These are phyloP conservation scores for Oedothorax gibbosus DNA, from an alignment of 1,140 invertebrate genomes.

Conservation along the genomic window DNA sequence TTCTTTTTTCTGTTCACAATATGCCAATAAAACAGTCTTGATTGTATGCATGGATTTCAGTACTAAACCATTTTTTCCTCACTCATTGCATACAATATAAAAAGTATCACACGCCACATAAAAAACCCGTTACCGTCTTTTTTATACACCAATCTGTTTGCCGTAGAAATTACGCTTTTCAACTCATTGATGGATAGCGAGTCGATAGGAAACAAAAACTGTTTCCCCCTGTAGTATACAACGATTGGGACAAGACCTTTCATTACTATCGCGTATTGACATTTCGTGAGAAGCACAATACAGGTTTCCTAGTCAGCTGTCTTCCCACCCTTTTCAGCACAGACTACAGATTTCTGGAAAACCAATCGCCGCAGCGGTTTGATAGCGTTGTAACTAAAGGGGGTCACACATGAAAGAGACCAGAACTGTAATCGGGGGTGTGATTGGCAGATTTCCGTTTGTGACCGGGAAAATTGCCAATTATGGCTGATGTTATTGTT, in stretches of 20 bases:
- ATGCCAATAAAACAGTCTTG: no score
- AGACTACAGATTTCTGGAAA: slow-evolving; percentile 15
- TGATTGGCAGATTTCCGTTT: no score
- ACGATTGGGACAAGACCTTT: slow-evolving; percentile 18
- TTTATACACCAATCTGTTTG: neutral
- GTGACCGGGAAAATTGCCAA: no score
- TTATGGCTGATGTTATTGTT: no score
- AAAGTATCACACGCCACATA: no score
- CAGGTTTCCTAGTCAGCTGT: slow-evolving; percentile 1
- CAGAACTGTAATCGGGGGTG: no score
- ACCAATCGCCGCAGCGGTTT: slow-evolving; percentile 15
- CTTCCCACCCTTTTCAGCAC: slow-evolving; percentile 26
- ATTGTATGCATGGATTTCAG: no score
- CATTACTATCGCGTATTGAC: slow-evolving; percentile 34
- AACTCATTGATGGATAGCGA: slow-evolving; percentile 24
- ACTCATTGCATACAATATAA: no score
- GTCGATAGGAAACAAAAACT: slow-evolving; percentile 30
- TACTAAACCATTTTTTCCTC: no score
- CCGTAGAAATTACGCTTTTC: slow-evolving; percentile 32
- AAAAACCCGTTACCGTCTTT: no score
- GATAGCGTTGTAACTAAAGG: neutral
- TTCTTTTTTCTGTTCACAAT: no score
- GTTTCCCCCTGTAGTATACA: slow-evolving; percentile 4
- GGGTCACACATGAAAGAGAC: no score
- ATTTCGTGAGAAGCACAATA: slow-evolving; percentile 33